Percentiles rank a stretch among this genome's conserved stretches.
phyloP scores from a whole-genome alignment of 2,888 invertebrate species.

The Tethea ocularis region DNA sequence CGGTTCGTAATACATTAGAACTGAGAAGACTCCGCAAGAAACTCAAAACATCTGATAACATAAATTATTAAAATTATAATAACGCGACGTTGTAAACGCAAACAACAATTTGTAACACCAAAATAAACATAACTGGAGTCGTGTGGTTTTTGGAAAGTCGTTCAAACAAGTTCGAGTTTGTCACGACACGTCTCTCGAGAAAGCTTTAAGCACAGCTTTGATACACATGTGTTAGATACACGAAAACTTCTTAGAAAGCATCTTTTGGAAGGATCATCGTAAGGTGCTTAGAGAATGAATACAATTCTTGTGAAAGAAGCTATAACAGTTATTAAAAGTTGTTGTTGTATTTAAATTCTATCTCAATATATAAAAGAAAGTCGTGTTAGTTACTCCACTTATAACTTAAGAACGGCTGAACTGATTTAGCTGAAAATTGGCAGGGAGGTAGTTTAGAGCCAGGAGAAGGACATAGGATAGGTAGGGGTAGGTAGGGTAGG shows the following conservation, averaged over 20 bases:
- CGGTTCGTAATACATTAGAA: too few relatives aligned
- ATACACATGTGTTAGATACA: slow-evolving; percentile 4
- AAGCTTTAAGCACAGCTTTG: slow-evolving; percentile 18
- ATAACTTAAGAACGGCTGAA: too few relatives aligned
- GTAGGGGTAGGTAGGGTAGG: too few relatives aligned
- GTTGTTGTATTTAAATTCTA: too few relatives aligned
- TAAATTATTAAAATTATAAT: not conserved
- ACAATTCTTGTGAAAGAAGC: too few relatives aligned
- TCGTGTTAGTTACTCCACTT: too few relatives aligned
- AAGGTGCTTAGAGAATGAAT: not conserved
- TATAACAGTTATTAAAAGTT: too few relatives aligned
- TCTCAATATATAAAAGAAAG: too few relatives aligned
- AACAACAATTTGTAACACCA: slow-evolving; percentile 45
- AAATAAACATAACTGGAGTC: slow-evolving; percentile 50
- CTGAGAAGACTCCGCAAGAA: too few relatives aligned
- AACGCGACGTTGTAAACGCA: slow-evolving; percentile 39
- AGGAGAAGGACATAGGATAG: too few relatives aligned
- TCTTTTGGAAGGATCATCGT: not conserved
- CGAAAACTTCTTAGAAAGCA: not conserved
- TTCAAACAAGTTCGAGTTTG: slow-evolving; percentile 24
- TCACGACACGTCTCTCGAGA: slow-evolving; percentile 19
- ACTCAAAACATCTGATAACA: not conserved
- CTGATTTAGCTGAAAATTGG: too few relatives aligned
- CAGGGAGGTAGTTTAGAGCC: too few relatives aligned
- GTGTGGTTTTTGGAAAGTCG: slow-evolving; percentile 41